Conservation (phyloP, 2,113 vertebrate species). For the Sebastes schlegelii region DNA sequence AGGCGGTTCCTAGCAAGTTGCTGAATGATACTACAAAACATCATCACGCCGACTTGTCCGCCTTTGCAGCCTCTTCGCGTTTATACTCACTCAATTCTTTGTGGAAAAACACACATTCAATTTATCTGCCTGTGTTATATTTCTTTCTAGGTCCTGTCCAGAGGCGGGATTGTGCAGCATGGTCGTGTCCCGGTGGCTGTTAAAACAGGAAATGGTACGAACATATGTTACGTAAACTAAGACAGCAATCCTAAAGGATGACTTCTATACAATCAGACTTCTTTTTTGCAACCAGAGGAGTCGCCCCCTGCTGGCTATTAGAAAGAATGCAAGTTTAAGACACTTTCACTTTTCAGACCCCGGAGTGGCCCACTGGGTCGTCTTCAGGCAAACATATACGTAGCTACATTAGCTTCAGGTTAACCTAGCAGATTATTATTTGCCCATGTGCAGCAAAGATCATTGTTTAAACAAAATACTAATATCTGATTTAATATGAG, state of each 20-base stretch:
- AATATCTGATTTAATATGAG: not conserved
- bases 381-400: not conserved
- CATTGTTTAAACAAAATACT: not conserved
- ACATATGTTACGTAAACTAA: not conserved
- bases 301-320: too few relatives aligned
- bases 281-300: too few relatives aligned
- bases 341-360: too few relatives aligned
- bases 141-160: constrained; percentile 78
- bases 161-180: constrained; percentile 71
- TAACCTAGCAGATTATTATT: not conserved
- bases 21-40: too few relatives aligned
- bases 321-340: too few relatives aligned
- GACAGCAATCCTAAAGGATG: not conserved
- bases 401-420: not conserved
- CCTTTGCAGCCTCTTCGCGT: too few relatives aligned
- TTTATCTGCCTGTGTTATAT: not conserved
- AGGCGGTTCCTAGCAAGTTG: too few relatives aligned
- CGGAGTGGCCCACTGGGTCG: too few relatives aligned
- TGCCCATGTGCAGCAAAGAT: not conserved
- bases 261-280: too few relatives aligned
- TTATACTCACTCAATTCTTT: not conserved
- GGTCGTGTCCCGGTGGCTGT: constrained; percentile 61
- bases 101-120: not conserved
- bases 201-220: constrained; percentile 66
- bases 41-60: too few relatives aligned